Evolutionary conservation across 2,888 invertebrate genomes (phyloP), one percentile per base, ranked within the genome.

Genomic region (Lithophane ornitopus): DNA sequence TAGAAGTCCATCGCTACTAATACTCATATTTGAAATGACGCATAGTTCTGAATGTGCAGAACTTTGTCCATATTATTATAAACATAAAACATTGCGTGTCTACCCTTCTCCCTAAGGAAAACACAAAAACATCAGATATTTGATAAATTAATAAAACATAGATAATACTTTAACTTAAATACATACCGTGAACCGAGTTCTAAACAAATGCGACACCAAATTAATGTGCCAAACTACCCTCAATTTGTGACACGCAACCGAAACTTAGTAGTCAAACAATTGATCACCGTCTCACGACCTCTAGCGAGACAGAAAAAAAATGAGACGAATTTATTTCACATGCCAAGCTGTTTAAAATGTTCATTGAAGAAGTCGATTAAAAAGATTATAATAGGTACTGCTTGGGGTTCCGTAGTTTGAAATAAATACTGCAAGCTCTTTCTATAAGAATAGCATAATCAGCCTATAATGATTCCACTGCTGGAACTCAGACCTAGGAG

Each of bases 241-340:
- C 73, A 65, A 44, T 79, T 80, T 56, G 49, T 41, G 46, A 59
- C 80, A 81, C 85, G 80, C 80, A 59, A 81, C 34, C 12, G 14
- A 63, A 78, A 59, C 26, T 54, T 69, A 19, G 63, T 67, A 58
- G 67, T 12, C 46, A 34, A 73, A 54, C 61, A 66, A 49, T 81
- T 44, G 49, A 59, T 81, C 3, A 34, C 46, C 14, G 67, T 68
- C 59, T 41, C 44, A 16, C 34, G 70, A 70, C 85, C 85, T 74
- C 34, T 22, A 34, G 14, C 6, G 67, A 44, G 66, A 68, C 59
- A 49, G 14, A n/a, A 2, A 34, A 62, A 72, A 62, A 74, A 69
- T 61, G 0, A 39, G 11, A 28, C 39, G 26, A 70, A 74, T 81
- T 74, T 68, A 52, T 72, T 70, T 66, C 16, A 58, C 49, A 41